Evolutionary conservation across 2,113 vertebrate species (phyloP).

Genomic region (Strigops habroptila): DNA sequence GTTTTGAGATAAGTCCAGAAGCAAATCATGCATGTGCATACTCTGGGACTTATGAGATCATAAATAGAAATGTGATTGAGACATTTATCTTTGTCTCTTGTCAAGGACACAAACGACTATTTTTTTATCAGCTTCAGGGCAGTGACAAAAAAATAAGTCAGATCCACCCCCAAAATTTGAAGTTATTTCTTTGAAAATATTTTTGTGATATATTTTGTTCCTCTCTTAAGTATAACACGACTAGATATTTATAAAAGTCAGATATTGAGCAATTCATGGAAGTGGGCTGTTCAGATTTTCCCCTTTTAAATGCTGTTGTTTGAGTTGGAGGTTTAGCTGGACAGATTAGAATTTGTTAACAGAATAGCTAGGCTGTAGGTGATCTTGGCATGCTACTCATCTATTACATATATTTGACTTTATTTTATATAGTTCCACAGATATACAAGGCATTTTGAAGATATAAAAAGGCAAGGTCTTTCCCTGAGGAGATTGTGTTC

Average conservation of each 20-base stretch:
- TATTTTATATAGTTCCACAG: background rate
- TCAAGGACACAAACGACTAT: background rate
- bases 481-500: background rate
- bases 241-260: background rate
- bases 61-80: background rate
- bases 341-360: background rate
- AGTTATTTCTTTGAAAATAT: background rate
- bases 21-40: background rate
- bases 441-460: background rate
- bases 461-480: background rate
- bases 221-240: background rate
- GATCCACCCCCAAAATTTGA: background rate
- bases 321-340: background rate
- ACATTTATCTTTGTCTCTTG: background rate
- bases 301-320: background rate
- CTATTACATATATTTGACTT: background rate
- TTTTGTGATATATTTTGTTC: background rate
- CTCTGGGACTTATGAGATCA: background rate
- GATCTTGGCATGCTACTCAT: background rate
- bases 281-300: background rate
- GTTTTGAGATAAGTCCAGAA: background rate
- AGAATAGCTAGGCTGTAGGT: background rate
- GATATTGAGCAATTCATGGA: background rate
- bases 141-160: background rate
- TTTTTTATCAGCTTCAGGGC: background rate